These are phyloP conservation scores for Otis tarda DNA, from an alignment of 2,113 vertebrate genomes.

Conservation along the genomic window DNA sequence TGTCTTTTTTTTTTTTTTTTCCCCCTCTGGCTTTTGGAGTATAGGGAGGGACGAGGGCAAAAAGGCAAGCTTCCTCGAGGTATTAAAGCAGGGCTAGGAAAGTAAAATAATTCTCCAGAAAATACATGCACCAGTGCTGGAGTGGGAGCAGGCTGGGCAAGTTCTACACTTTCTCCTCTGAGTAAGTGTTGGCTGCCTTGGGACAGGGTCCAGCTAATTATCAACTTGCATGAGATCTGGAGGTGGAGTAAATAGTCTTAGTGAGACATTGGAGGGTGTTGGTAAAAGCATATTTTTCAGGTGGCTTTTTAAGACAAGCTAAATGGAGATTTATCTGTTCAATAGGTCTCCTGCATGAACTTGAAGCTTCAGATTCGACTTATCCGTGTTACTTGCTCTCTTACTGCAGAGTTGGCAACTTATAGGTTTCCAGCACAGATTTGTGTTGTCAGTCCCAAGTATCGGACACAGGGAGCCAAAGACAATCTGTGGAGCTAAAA, in stretches of 20 bases:
- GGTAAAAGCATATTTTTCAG: background rate
- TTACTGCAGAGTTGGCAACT: background rate
- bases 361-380: background rate
- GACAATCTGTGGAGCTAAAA: background rate
- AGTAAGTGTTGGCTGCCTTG: background rate
- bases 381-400: background rate
- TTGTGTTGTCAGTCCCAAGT: background rate
- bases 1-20: background rate
- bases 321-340: background rate
- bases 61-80: conserved; percentile 5
- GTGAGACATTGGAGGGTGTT: background rate
- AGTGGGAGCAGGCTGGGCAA: background rate
- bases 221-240: background rate
- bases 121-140: background rate
- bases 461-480: background rate
- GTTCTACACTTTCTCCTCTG: background rate
- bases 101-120: background rate
- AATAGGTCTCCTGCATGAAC: background rate
- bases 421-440: background rate
- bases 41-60: background rate
- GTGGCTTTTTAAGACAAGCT: background rate
- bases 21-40: background rate
- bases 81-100: background rate
- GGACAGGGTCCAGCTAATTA: conserved; percentile 4
- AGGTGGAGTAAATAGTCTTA: background rate